phyloP scores from a whole-genome alignment of 2,113 vertebrate species.

The Coturnix japonica region DNA sequence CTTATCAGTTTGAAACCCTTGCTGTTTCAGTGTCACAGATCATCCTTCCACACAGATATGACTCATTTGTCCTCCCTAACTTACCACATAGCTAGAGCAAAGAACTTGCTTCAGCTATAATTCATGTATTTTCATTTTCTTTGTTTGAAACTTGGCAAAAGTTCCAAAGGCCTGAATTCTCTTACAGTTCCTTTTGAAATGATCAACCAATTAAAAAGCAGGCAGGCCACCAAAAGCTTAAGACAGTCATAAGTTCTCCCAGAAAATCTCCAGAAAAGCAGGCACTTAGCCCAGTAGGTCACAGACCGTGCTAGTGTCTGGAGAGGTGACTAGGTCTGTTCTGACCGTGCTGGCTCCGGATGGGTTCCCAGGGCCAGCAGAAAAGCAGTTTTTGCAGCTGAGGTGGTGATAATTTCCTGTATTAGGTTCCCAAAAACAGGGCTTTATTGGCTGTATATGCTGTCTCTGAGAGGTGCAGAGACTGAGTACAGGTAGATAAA shows the following conservation, averaged over 20 bases:
- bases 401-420: fast-evolving
- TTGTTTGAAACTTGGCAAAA: constrained; percentile 9
- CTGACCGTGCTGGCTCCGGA: fast-evolving
- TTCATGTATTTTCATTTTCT: neutral
- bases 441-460: neutral
- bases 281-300: neutral
- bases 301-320: neutral
- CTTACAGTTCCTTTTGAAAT: neutral
- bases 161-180: neutral
- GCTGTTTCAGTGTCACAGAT: neutral
- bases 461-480: neutral
- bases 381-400: neutral
- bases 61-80: neutral
- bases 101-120: neutral
- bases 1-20: neutral
- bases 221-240: constrained; percentile 29
- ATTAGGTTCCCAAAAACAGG: neutral
- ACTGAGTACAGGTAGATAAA: neutral
- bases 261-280: neutral
- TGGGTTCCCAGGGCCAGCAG: neutral
- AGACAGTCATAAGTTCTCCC: neutral
- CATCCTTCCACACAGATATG: neutral
- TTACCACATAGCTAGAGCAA: neutral
- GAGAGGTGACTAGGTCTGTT: neutral
- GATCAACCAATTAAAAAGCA: constrained; percentile 19